A percentile compares a stretch with the other conserved stretches of the same genome.
These are phyloP conservation scores for Pseudococcus longispinus DNA, from an alignment of 2,888 invertebrate species.

Conservation along the genomic window DNA sequence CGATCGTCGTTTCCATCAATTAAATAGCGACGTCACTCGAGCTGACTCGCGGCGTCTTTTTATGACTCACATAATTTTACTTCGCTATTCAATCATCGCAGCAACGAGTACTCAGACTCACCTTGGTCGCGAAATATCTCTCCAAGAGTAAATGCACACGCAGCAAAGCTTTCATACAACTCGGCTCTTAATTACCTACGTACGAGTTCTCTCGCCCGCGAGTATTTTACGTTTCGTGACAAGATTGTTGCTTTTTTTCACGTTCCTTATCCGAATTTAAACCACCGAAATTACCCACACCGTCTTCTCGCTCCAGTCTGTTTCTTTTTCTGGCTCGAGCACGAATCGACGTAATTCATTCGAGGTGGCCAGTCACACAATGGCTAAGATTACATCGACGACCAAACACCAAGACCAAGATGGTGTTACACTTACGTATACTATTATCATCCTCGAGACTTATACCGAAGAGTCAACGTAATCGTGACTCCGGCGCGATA, in stretches of 20 bases:
- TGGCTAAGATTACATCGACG: not conserved
- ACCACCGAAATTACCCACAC: not conserved
- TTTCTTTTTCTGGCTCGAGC: not conserved
- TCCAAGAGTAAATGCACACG: no score
- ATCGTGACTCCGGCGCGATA: not conserved
- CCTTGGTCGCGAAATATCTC: not conserved
- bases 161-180: not conserved
- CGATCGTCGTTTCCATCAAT: not conserved
- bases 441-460: not conserved
- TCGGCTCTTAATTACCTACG: not conserved
- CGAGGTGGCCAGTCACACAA: not conserved
- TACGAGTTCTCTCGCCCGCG: not conserved
- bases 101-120: not conserved
- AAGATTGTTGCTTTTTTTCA: not conserved
- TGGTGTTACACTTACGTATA: slow-evolving; percentile 6
- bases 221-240: not conserved
- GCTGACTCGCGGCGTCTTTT: not conserved
- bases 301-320: not conserved
- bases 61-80: slow-evolving; percentile 1
- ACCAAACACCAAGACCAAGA: not conserved
- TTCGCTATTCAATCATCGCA: not conserved
- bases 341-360: not conserved
- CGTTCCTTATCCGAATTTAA: not conserved
- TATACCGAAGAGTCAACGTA: not conserved
- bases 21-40: not conserved